These are phyloP conservation scores for Xylocampa areola DNA, from an alignment of 2,888 invertebrate genomes.

Conservation along the genomic window DNA sequence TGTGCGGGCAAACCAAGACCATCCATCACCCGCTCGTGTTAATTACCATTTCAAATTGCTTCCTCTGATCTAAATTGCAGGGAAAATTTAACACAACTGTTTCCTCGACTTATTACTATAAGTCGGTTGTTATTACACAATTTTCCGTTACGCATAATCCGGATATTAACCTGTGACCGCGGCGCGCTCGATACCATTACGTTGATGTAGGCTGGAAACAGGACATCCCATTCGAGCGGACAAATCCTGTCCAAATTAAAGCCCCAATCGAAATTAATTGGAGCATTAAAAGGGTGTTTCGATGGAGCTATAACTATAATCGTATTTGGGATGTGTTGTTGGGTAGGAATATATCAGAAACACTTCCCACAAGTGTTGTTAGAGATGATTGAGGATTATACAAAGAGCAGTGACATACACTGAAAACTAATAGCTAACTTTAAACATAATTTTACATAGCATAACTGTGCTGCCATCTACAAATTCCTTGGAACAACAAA, in stretches of 20 bases:
- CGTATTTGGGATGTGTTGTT: slow-evolving; percentile 55
- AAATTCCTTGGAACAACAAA: no score
- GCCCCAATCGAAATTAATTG: slow-evolving; percentile 76
- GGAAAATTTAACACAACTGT: slow-evolving; percentile 69
- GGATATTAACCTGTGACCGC: slow-evolving; percentile 58
- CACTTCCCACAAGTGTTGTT: slow-evolving; percentile 31
- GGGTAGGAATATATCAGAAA: slow-evolving; percentile 22
- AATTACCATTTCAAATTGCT: slow-evolving; percentile 84
- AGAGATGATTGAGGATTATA: slow-evolving; percentile 23
- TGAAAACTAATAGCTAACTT: background rate
- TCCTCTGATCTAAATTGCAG: slow-evolving; percentile 71
- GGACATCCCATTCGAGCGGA: slow-evolving; percentile 66
- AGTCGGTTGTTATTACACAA: slow-evolving; percentile 40
- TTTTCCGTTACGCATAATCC: slow-evolving; percentile 61
- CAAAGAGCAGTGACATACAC: slow-evolving; percentile 4
- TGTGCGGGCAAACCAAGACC: slow-evolving; percentile 55
- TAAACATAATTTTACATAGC: background rate
- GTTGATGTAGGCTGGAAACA: slow-evolving; percentile 60
- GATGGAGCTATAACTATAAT: slow-evolving; percentile 49
- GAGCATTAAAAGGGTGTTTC: slow-evolving; percentile 68
- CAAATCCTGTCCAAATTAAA: slow-evolving; percentile 75
- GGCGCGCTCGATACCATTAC: slow-evolving; percentile 67
- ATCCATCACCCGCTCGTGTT: slow-evolving; percentile 78
- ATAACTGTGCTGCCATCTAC: no score
- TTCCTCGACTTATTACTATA: slow-evolving; percentile 53